Evolutionary conservation across 53 echinoderm and acorn worm species (phyloP).

Genomic region (Echinarachnius parma): DNA sequence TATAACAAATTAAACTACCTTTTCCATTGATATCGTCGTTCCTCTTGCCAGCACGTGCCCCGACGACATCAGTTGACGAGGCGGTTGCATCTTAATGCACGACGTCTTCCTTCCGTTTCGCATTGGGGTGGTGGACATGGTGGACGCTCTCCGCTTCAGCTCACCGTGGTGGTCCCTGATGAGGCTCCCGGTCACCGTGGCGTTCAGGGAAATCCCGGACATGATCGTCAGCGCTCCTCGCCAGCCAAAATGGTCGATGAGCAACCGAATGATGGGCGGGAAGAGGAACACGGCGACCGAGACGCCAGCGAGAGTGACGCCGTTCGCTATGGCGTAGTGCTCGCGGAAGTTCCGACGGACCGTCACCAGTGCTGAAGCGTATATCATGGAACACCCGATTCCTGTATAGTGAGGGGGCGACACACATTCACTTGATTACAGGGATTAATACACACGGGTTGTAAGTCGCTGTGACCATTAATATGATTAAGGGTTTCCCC

Average conservation of each 20-base stretch:
- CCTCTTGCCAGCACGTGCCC: too few relatives aligned
- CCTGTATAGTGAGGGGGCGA: slow-evolving; percentile 17
- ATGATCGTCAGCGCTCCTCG: slow-evolving; percentile 18
- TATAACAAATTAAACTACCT: too few relatives aligned
- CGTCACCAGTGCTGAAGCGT: slow-evolving; percentile 32
- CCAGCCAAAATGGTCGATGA: slow-evolving; percentile 32
- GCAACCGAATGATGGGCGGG: slow-evolving; percentile 30
- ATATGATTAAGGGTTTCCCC: too few relatives aligned
- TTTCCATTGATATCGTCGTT: too few relatives aligned
- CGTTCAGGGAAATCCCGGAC: slow-evolving; percentile 31
- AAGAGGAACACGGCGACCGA: slow-evolving; percentile 31
- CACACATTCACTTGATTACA: too few relatives aligned
- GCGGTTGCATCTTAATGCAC: neutral
- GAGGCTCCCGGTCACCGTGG: slow-evolving; percentile 29
- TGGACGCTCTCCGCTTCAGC: neutral
- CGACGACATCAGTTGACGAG: too few relatives aligned
- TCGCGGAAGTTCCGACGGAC: slow-evolving; percentile 27
- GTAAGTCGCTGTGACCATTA: too few relatives aligned
- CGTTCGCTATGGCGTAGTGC: slow-evolving; percentile 31
- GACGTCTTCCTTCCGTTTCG: neutral
- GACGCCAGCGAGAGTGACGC: slow-evolving; percentile 31
- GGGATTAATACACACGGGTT: too few relatives aligned
- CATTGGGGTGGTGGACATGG: too few relatives aligned
- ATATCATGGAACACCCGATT: slow-evolving; percentile 29
- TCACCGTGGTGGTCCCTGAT: neutral